phyloP scores from a whole-genome alignment of 1,140 invertebrate genomes.

The Papilio polytes region DNA sequence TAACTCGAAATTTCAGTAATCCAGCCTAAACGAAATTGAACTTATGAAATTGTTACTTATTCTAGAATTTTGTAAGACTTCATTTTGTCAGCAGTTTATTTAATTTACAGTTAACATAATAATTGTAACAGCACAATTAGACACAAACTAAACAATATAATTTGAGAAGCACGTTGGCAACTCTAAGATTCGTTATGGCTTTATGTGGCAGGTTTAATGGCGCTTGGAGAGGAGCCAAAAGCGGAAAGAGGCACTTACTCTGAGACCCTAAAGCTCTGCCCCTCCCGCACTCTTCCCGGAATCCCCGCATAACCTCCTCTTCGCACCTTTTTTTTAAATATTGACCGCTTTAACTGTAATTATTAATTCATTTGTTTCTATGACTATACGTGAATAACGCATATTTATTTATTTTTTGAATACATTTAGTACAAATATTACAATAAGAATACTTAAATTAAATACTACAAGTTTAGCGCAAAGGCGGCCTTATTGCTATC shows the following conservation, averaged over 20 bases:
- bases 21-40: no score
- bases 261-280: conserved; percentile 29
- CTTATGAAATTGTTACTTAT: background rate
- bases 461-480: no score
- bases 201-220: conserved; percentile 27
- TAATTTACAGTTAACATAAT: background rate
- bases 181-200: background rate
- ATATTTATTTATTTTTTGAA: no score
- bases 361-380: conserved; percentile 1
- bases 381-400: background rate
- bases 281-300: background rate
- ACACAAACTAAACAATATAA: background rate
- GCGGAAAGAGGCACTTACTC: conserved; percentile 28
- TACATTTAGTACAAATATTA: no score
- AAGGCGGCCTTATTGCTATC: no score
- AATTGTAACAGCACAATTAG: background rate
- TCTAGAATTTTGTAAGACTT: background rate
- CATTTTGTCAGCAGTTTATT: background rate
- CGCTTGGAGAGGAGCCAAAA: conserved; percentile 28
- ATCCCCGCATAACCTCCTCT: background rate
- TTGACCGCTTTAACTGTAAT: conserved; percentile 20
- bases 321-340: conserved; percentile 20
- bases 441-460: no score
- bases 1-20: no score
- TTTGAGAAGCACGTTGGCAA: conserved; percentile 1